Evolutionary conservation across 2,888 invertebrate species (phyloP).

Genomic region (Netelia virgata): DNA sequence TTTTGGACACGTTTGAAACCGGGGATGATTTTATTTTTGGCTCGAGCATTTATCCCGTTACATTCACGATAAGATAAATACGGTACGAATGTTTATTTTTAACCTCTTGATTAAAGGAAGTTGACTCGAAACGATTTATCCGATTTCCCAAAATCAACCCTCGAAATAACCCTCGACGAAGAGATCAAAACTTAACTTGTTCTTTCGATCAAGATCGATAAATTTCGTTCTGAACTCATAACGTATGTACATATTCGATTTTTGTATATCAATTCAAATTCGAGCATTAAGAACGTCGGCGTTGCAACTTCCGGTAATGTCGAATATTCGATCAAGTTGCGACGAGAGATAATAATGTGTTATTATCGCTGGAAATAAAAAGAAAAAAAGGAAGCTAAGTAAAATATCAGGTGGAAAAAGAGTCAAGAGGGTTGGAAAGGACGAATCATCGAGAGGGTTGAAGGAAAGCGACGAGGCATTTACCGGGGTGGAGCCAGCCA

Average conservation of each 20-base stretch:
- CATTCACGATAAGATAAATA: not conserved
- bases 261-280: constrained; percentile 14
- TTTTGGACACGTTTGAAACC: not conserved
- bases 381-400: not conserved
- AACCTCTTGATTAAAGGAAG: not conserved
- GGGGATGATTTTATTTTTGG: not conserved
- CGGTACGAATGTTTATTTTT: not conserved
- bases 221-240: constrained; percentile 33
- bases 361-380: not conserved
- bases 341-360: not conserved
- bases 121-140: too few relatives aligned
- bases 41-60: not conserved
- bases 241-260: constrained; percentile 39
- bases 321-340: constrained; percentile 11
- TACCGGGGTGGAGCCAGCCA: constrained; percentile 17
- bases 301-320: constrained; percentile 27
- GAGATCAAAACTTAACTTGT: not conserved
- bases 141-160: not conserved
- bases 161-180: not conserved
- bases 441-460: constrained; percentile 24
- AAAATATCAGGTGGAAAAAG: not conserved
- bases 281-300: constrained; percentile 6
- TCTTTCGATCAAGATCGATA: constrained; percentile 35
- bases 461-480: constrained; percentile 37
- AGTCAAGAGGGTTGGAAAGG: not conserved